phyloP scores from a whole-genome alignment of 2,888 invertebrate genomes.

The Emesis russula region DNA sequence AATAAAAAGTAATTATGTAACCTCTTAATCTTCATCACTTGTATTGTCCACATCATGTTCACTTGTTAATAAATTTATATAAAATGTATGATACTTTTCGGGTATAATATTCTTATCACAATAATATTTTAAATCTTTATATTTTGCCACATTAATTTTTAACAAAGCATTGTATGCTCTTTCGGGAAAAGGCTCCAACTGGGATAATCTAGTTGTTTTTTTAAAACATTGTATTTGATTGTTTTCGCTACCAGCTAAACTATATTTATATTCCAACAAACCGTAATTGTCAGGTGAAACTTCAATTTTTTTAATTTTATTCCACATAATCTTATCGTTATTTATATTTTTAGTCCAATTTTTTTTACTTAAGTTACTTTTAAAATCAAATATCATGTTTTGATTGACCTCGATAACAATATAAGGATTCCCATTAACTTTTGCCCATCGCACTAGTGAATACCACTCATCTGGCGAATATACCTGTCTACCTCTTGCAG shows the following conservation, averaged over 20 bases:
- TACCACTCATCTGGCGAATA: slow-evolving; percentile 20
- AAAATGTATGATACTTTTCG: slow-evolving; percentile 11
- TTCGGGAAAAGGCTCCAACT: too few relatives aligned
- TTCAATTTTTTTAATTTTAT: slow-evolving; percentile 10
- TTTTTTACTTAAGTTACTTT: background rate
- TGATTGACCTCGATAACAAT: background rate
- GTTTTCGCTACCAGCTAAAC: too few relatives aligned
- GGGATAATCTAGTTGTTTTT: too few relatives aligned
- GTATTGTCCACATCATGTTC: too few relatives aligned
- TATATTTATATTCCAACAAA: too few relatives aligned
- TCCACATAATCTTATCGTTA: slow-evolving; percentile 3
- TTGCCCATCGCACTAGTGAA: slow-evolving; percentile 18
- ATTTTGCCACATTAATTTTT: slow-evolving; percentile 18
- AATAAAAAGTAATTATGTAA: too few relatives aligned
- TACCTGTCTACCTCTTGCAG: background rate
- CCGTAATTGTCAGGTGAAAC: too few relatives aligned
- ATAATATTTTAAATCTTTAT: slow-evolving; percentile 18
- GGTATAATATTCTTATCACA: slow-evolving; percentile 20
- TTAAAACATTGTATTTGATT: too few relatives aligned
- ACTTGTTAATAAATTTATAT: slow-evolving; percentile 20
- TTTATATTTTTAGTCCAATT: background rate
- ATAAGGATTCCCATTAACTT: background rate
- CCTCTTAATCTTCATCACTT: too few relatives aligned
- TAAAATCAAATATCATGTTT: slow-evolving; percentile 17
- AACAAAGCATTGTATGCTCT: background rate